Base-by-base conservation (phyloP, 2,888 invertebrate genomes). In the Lottia gigantea region DNA sequence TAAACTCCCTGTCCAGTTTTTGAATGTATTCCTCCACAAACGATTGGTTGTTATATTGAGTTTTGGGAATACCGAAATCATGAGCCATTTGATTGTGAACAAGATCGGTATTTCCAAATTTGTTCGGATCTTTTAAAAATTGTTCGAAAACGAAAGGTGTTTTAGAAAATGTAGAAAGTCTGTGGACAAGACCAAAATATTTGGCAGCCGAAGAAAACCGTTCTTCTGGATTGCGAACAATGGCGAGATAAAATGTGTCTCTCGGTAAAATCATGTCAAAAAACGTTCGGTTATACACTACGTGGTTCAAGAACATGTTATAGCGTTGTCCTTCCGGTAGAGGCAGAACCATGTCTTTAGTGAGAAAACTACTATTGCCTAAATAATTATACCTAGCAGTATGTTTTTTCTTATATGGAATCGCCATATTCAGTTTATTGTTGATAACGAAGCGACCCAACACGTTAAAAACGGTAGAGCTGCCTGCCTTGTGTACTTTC, bases 401-500 rank as follows among this genome's bases (percentile, higher is more conserved):
- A 0, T 71, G 73, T 4, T 40, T 64, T 26, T 64, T 71, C 72
- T 79, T 80, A 23, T 78, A 77, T 45, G 83, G 83, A 40, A 84
- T 73, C 11, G 79, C 81, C 68, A 84, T 79, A 67, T 71, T 82
- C 8, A 84, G 67, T 11, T 76, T 65, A 15, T 75, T 73, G 1
- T 46, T 31, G 11, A 77, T 66, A 15, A 79, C 83, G 74, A 74
- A 83, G 4, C 83, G 72, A 64, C 80, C 79, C 3, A 84, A 69
- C 61, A 84, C 82, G 66, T 81, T 84, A 26, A 80, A 76, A 1
- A 84, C 67, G 0, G 84, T 82, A n/a, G 82, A 78, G 62, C 83
- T 79, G 11, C 83, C 84, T 8, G 83, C 76, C 73, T 83, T 83
- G 77, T 84, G 84, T 11, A 81, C 77, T 74, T 84, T 80, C 2